Conservation (phyloP, 2,113 vertebrate species). For the Megalops atlanticus region DNA sequence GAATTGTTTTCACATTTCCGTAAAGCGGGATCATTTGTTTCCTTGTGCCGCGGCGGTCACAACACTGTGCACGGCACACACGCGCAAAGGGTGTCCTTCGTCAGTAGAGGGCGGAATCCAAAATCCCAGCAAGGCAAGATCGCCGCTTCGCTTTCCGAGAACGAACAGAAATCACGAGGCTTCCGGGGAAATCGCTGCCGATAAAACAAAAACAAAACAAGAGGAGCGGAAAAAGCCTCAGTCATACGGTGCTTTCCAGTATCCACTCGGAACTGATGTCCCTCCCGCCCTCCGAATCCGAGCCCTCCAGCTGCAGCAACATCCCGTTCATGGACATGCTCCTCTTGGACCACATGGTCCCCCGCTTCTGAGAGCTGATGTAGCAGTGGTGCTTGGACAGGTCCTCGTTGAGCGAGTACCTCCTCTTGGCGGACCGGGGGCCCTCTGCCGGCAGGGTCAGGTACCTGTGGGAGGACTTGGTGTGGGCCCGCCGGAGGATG, state of each 20-base stretch:
- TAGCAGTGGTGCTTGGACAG: conserved; percentile 67
- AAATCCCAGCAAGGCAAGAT: conserved; percentile 60
- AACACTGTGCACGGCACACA: conserved; percentile 50
- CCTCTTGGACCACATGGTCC: conserved; percentile 79
- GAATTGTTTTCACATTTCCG: conserved; percentile 31
- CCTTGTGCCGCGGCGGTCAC: background rate
- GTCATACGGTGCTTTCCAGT: conserved; percentile 83
- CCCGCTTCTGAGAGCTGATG: conserved; percentile 62
- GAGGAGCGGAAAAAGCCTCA: background rate
- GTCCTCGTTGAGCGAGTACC: conserved; percentile 83
- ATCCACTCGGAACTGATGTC: conserved; percentile 86
- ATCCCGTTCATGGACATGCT: conserved; percentile 90
- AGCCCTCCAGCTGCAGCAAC: conserved; percentile 69
- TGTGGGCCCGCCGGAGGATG: conserved; percentile 75
- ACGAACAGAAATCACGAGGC: no score
- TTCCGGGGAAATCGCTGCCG: no score
- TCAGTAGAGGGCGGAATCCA: conserved; percentile 53
- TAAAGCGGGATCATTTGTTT: background rate
- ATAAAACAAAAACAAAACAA: no score
- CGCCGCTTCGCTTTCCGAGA: conserved; percentile 48
- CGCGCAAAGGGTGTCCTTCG: conserved; percentile 58
- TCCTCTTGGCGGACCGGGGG: conserved; percentile 72
- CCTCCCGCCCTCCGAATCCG: conserved; percentile 66
- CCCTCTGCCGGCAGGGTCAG: conserved; percentile 85
- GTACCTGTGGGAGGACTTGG: conserved; percentile 81